These are phyloP conservation scores for Drosophila tropicalis DNA, from an alignment of 1,140 invertebrate genomes.

Conservation along the genomic window DNA sequence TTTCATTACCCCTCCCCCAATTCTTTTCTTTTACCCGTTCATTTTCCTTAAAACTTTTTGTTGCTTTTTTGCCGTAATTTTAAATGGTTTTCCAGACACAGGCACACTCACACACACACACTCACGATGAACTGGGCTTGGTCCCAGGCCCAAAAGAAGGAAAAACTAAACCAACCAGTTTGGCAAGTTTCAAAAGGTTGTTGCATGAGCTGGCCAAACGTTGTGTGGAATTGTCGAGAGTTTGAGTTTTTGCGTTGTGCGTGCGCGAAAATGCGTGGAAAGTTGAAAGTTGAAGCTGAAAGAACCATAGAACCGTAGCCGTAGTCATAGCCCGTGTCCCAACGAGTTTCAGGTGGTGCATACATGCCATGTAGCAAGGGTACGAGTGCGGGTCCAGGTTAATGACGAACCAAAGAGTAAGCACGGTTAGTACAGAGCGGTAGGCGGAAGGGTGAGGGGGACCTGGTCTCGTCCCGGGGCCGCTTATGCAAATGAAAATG, in stretches of 20 bases:
- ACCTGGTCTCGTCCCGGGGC: constrained; percentile 33
- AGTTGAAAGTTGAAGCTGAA: constrained; percentile 49
- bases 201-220: constrained; percentile 13
- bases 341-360: not conserved
- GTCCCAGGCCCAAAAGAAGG: constrained; percentile 15
- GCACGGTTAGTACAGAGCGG: not conserved
- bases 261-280: constrained; percentile 59
- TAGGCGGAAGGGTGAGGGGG: not conserved
- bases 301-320: constrained; percentile 24
- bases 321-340: not conserved
- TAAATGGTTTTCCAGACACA: constrained; percentile 67
- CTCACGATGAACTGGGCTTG: not conserved
- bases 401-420: constrained; percentile 44
- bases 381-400: constrained; percentile 21
- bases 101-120: constrained; percentile 7
- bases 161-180: constrained; percentile 74
- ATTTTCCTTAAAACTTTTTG: constrained; percentile 58
- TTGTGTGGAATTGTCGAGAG: not conserved
- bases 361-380: too few species aligned
- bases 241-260: constrained; percentile 32
- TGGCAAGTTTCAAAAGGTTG: constrained; percentile 66
- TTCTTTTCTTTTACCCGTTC: constrained; percentile 1
- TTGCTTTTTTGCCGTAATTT: constrained; percentile 74
- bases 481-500: constrained; percentile 63
- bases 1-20: not conserved